These are phyloP conservation scores for Dicentrarchus labrax DNA, from an alignment of 2,113 vertebrate genomes.

Conservation along the genomic window DNA sequence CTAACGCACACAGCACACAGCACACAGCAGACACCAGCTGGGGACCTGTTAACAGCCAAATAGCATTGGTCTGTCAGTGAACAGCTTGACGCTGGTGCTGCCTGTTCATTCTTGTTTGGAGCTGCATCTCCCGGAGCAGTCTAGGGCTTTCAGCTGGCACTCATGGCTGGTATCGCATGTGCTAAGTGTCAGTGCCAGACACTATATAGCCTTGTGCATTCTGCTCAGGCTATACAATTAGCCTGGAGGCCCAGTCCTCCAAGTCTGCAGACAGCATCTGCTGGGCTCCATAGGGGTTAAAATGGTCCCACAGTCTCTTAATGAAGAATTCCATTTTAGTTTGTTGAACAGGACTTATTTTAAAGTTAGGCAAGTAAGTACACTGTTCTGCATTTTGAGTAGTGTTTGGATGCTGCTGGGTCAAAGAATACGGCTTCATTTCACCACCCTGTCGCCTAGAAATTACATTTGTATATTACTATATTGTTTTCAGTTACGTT, in stretches of 20 bases:
- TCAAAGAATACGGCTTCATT: conserved; percentile 7
- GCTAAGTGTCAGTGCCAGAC: conserved; percentile 51
- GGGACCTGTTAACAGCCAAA: conserved; percentile 76
- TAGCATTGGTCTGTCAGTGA: conserved; percentile 68
- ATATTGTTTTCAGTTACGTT: too few relatives aligned
- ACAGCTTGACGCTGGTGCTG: conserved; percentile 57
- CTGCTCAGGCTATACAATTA: conserved; percentile 53
- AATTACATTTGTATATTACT: too few relatives aligned
- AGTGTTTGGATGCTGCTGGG: neutral
- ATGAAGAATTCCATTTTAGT: conserved; percentile 41
- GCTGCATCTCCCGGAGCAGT: conserved; percentile 43
- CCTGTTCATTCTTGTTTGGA: conserved; percentile 53
- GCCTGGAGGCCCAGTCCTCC: conserved; percentile 6
- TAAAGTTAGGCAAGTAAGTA: neutral
- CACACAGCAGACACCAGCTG: conserved; percentile 75
- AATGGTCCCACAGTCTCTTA: conserved; percentile 14
- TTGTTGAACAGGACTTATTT: conserved; percentile 18
- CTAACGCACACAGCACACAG: conserved; percentile 50
- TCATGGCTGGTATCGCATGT: conserved; percentile 54
- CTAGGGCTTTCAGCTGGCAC: conserved; percentile 56
- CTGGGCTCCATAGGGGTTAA: conserved; percentile 32
- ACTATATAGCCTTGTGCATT: conserved; percentile 40
- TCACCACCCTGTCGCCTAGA: neutral
- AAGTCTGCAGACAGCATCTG: conserved; percentile 68
- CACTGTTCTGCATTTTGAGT: conserved; percentile 1